A percentile compares a stretch with the other conserved stretches of the same genome.
These are phyloP conservation scores for Bagarius yarrelli DNA, from an alignment of 2,113 vertebrate genomes.

Conservation along the genomic window DNA sequence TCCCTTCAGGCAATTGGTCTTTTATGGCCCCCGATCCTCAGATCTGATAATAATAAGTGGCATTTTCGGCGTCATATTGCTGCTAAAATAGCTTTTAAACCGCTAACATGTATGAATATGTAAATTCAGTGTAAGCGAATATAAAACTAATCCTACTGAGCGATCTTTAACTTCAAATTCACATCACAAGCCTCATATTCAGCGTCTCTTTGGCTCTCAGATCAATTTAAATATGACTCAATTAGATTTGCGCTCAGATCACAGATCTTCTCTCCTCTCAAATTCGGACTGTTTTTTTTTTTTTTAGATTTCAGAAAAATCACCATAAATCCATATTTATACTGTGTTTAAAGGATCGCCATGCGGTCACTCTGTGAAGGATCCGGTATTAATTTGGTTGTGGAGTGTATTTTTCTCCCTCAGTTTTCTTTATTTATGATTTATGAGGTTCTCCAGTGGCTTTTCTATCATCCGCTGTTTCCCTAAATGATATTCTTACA, in stretches of 20 bases:
- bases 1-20: slow-evolving; percentile 70
- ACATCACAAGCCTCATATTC: slow-evolving; percentile 53
- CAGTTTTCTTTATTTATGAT: neutral
- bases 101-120: slow-evolving; percentile 76
- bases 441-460: neutral
- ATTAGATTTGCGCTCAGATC: slow-evolving; percentile 44
- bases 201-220: slow-evolving; percentile 56
- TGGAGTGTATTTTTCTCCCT: neutral
- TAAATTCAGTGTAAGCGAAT: slow-evolving; percentile 67
- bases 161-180: slow-evolving; percentile 67
- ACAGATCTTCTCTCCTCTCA: slow-evolving; percentile 27
- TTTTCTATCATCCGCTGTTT: neutral
- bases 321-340: slow-evolving; percentile 51
- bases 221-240: slow-evolving; percentile 62
- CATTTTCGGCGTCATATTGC: slow-evolving; percentile 67
- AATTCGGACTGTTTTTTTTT: neutral
- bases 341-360: slow-evolving; percentile 8
- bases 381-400: neutral
- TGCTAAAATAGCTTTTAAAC: slow-evolving; percentile 68
- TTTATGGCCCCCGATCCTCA: slow-evolving; percentile 68
- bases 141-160: slow-evolving; percentile 65
- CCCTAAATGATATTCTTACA: neutral
- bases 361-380: neutral
- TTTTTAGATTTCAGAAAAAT: slow-evolving; percentile 21
- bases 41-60: slow-evolving; percentile 75